Evolutionary conservation across 2,888 invertebrate genomes (phyloP).

Genomic region (Exephanes ischioxanthus): DNA sequence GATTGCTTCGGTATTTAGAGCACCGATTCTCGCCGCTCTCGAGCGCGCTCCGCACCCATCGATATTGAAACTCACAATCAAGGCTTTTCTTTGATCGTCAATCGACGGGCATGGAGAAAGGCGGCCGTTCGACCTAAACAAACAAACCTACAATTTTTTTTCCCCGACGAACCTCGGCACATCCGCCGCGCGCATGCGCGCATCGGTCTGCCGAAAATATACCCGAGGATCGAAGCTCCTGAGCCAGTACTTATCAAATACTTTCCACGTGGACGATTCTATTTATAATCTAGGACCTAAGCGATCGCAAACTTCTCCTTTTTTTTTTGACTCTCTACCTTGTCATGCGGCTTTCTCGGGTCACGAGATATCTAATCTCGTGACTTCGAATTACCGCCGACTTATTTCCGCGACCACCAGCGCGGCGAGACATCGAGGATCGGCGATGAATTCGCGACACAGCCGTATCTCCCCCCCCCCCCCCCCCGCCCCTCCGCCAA

Average conservation of each 20-base stretch:
- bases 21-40: not conserved
- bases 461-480: not conserved
- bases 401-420: not conserved
- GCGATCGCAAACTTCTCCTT: not conserved
- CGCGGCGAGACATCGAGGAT: not conserved
- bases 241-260: not conserved
- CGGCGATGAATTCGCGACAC: conserved; percentile 45
- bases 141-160: conserved; percentile 32
- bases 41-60: conserved; percentile 1
- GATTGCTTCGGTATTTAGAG: conserved; percentile 30
- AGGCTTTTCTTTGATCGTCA: conserved; percentile 11
- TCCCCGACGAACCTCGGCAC: conserved; percentile 27
- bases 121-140: not conserved
- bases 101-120: conserved; percentile 19
- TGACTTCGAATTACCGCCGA: conserved; percentile 26
- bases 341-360: conserved; percentile 10
- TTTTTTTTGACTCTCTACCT: not conserved
- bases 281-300: conserved; percentile 41
- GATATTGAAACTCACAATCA: conserved; percentile 27
- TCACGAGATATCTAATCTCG: conserved; percentile 39
- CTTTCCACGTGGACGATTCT: conserved; percentile 9
- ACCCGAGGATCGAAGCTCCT: conserved; percentile 1
- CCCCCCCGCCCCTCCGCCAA: not conserved
- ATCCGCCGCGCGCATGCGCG: conserved; percentile 2
- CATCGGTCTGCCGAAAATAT: not conserved